Conservation (phyloP, 2,113 vertebrate species). For the Notothenia rossii region DNA sequence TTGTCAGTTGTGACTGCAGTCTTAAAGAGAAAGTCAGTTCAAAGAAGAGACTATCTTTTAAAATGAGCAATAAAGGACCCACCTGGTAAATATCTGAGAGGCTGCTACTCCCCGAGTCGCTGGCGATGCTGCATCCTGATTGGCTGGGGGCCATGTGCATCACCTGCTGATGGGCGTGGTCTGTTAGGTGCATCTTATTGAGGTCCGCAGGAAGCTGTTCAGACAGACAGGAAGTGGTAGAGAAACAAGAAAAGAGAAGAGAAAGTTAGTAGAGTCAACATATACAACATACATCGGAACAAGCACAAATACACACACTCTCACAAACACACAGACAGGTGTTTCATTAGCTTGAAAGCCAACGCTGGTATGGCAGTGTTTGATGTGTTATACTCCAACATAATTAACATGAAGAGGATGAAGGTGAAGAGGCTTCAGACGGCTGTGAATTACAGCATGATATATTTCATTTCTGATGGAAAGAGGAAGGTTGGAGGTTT, state of each 20-base stretch:
- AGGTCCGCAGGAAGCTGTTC: constrained; percentile 95
- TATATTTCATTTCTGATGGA: constrained; percentile 26
- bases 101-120: constrained; percentile 98
- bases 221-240: constrained; percentile 59
- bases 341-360: constrained; percentile 54
- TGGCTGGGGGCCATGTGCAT: constrained; percentile 94
- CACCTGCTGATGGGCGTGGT: constrained; percentile 92
- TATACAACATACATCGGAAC: too few relatives aligned
- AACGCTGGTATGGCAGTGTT: constrained; percentile 41
- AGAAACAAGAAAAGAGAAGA: constrained; percentile 9
- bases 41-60: not conserved
- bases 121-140: constrained; percentile 96
- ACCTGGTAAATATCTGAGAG: constrained; percentile 99
- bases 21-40: too few relatives aligned
- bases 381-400: constrained; percentile 17
- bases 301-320: not conserved
- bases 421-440: constrained; percentile 27
- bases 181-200: constrained; percentile 96
- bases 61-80: not conserved
- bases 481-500: not conserved
- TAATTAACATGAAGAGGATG: constrained; percentile 43
- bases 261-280: constrained; percentile 38
- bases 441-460: constrained; percentile 26
- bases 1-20: too few relatives aligned
- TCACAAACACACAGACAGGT: not conserved